Percentiles rank a stretch among this genome's conserved stretches.
phyloP scores from a whole-genome alignment of 2,797 vertebrate genomes.

The Scolopax rusticola region DNA sequence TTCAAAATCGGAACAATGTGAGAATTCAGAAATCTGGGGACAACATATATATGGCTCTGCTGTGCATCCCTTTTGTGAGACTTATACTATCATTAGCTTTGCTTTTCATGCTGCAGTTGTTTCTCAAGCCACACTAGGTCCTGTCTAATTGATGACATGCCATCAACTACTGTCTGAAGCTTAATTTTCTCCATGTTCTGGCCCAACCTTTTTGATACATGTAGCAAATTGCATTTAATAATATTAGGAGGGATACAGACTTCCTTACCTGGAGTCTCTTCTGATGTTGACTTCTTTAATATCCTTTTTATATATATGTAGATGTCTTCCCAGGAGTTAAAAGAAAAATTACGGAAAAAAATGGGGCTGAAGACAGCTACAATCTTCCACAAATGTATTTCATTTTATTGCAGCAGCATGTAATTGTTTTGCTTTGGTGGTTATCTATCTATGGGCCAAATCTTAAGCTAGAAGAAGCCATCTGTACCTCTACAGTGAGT shows the following conservation, averaged over 20 bases:
- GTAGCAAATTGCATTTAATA: conserved; percentile 6
- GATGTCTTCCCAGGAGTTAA: background rate
- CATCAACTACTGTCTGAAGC: background rate
- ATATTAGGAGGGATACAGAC: background rate
- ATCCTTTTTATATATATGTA: background rate
- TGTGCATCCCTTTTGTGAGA: background rate
- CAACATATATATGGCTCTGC: background rate
- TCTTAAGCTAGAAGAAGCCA: background rate
- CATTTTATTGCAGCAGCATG: background rate
- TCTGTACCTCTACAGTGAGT: background rate
- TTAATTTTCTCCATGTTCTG: background rate
- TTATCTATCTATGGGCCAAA: background rate
- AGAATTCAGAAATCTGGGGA: conserved; percentile 54
- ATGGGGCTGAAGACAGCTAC: background rate
- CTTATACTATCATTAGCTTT: background rate
- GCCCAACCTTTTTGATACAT: conserved; percentile 15
- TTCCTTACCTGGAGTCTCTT: background rate
- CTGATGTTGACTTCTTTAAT: background rate
- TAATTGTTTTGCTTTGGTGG: background rate
- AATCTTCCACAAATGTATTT: background rate
- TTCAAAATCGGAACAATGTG: conserved; percentile 63
- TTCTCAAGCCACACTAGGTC: background rate
- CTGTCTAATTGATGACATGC: background rate
- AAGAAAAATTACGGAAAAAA: background rate
- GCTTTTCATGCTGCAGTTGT: background rate